Evolutionary conservation across 1,140 invertebrate species (phyloP), one percentile per base, ranked within the genome.

Genomic region (Globodera rostochiensis): DNA sequence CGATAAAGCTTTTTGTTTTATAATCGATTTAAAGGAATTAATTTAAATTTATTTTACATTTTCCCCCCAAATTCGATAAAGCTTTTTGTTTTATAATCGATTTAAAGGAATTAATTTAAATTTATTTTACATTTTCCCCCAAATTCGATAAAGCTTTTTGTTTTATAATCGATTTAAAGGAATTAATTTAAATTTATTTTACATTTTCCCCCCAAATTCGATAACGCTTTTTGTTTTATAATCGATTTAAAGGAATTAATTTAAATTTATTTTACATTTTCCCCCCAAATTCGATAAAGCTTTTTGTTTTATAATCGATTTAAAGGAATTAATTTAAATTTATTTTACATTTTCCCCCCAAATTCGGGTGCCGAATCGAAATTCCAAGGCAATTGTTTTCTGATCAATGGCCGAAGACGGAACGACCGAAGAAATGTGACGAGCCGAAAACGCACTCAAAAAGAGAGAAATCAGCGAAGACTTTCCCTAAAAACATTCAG

Each of bases 351-450:
- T 80, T 75, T 13, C 75, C 50, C 77, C 57, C 19, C 13, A 64
- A 64, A 64, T 80, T 80, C 36, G 46, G 0, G 36, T 46, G 13
- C 46, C 79, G 50, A 75, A 80, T 15, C n/a, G 60, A 21, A 73
- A 80, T 74, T 80, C 79, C 60, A 80, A 70, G 9, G 79, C 79
- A 75, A 80, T 79, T 25, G 70, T 79, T 80, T 73, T 75, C 21
- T 79, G 57, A 64, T 64, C 57, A 19, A 15, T 64, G 1, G 57
- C 11, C 57, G 57, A 64, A 64, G 57, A 64, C 57, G 57, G 5
- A 64, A 15, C 11, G 19, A 19, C 47, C 4, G 49, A 21, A n/a
- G 66, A 46, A 15, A 45, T 13, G 36, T 70, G 66, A 77, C 71
- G 66, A 79, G 46, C 3, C 46, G 66, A 21, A 57, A 36, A 4